phyloP scores from a whole-genome alignment of 2,888 invertebrate genomes.

The Xanthorhoe spadicearia region DNA sequence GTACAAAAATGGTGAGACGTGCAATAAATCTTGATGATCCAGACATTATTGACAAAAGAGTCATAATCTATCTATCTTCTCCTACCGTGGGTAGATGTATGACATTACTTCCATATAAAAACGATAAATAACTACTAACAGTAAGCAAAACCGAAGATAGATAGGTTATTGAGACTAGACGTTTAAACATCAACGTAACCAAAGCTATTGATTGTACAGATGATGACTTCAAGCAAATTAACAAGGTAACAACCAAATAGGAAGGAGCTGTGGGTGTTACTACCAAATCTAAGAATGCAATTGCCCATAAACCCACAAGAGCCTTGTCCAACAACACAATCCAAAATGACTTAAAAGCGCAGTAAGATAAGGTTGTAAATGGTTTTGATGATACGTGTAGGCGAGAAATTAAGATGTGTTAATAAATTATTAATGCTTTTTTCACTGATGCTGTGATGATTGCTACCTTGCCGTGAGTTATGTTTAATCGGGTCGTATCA shows the following conservation, averaged over 20 bases:
- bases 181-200: constrained; percentile 27
- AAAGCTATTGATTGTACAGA: constrained; percentile 14
- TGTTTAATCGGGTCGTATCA: constrained; percentile 24
- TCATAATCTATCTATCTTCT: too few relatives aligned
- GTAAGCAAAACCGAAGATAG: too few relatives aligned
- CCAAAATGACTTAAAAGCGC: constrained; percentile 13
- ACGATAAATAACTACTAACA: too few relatives aligned
- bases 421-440: constrained; percentile 36
- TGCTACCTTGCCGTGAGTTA: constrained; percentile 37
- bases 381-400: constrained; percentile 13
- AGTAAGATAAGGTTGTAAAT: constrained; percentile 17
- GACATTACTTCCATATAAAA: too few relatives aligned
- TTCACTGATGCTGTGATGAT: constrained; percentile 37
- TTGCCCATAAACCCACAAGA: constrained; percentile 21
- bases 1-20: neutral
- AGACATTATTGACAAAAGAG: constrained; percentile 21
- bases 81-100: too few relatives aligned
- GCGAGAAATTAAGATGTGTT: constrained; percentile 36
- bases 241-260: constrained; percentile 29
- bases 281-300: constrained; percentile 35
- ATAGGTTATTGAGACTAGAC: too few relatives aligned
- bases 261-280: constrained; percentile 38
- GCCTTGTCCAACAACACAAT: constrained; percentile 18
- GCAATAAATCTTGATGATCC: constrained; percentile 15
- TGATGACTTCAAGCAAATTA: constrained; percentile 29